Evolutionary conservation across 1,140 invertebrate genomes (phyloP).

Genomic region (Scylla paramamosain): DNA sequence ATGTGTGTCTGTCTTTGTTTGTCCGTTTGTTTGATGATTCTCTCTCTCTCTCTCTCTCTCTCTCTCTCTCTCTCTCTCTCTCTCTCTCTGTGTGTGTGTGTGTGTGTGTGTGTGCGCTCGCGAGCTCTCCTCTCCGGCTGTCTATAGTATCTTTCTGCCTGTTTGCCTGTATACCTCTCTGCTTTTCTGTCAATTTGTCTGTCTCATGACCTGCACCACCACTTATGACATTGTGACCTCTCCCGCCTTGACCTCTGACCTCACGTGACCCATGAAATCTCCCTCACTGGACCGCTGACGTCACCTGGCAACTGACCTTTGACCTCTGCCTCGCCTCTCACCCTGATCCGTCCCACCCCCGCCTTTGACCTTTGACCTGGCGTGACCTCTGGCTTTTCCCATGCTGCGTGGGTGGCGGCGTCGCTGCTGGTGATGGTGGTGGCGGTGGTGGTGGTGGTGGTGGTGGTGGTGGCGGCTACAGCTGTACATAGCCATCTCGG

Average conservation of each 20-base stretch:
- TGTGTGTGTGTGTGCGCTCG: no score
- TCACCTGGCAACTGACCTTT: not conserved
- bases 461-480: constrained; percentile 78
- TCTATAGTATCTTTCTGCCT: no score
- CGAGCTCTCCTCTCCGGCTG: no score
- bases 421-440: not conserved
- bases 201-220: not conserved
- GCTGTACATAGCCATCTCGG: constrained; percentile 95
- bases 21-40: no score
- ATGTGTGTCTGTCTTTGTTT: no score
- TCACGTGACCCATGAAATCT: not conserved
- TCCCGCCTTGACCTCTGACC: not conserved
- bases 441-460: not conserved
- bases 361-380: constrained; percentile 30
- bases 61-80: no score
- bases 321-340: constrained; percentile 13
- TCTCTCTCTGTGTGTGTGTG: no score
- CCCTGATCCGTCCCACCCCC: not conserved
- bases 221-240: not conserved
- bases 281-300: not conserved
- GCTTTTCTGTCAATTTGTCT: not conserved
- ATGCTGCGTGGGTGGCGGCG: not conserved
- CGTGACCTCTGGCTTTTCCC: not conserved
- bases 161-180: not conserved
- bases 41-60: no score